phyloP scores from a whole-genome alignment of 2,797 vertebrate genomes.

The Ambastaia sidthimunki region DNA sequence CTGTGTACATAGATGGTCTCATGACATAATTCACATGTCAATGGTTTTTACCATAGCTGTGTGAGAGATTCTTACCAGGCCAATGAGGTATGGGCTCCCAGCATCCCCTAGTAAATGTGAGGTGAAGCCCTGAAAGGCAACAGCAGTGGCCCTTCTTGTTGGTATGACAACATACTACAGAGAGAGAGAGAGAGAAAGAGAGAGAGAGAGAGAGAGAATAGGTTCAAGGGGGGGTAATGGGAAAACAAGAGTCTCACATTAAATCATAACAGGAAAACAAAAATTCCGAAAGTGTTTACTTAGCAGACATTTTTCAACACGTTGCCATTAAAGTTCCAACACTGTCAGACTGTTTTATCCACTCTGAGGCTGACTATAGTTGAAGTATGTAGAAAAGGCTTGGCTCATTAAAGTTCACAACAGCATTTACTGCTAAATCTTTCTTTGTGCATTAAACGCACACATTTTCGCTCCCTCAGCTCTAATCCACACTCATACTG shows the following conservation, averaged over 20 bases:
- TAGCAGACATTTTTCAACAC: constrained; percentile 49
- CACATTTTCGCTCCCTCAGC: constrained; percentile 17
- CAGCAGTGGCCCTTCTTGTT: constrained; percentile 92
- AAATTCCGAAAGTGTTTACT: constrained; percentile 48
- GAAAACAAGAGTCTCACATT: constrained; percentile 35
- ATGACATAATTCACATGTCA: no score
- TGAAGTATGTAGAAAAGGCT: constrained; percentile 33
- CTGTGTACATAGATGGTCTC: no score
- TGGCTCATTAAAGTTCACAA: constrained; percentile 28
- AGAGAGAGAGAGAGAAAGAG: constrained; percentile 48
- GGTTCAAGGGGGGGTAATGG: constrained; percentile 16
- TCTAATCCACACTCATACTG: neutral
- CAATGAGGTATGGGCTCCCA: constrained; percentile 96
- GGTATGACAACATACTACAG: constrained; percentile 95
- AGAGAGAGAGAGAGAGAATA: constrained; percentile 29
- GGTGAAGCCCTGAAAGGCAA: constrained; percentile 96
- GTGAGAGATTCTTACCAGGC: constrained; percentile 85
- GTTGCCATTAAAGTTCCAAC: constrained; percentile 18
- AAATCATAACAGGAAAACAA: constrained; percentile 25
- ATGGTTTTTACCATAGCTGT: neutral
- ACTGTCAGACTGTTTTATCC: constrained; percentile 56
- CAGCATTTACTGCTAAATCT: constrained; percentile 28
- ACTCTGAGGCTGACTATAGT: constrained; percentile 34
- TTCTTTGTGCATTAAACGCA: constrained; percentile 19
- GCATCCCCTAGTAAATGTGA: constrained; percentile 97